phyloP scores from a whole-genome alignment of 1,140 invertebrate species.

The Ruditapes philippinarum region DNA sequence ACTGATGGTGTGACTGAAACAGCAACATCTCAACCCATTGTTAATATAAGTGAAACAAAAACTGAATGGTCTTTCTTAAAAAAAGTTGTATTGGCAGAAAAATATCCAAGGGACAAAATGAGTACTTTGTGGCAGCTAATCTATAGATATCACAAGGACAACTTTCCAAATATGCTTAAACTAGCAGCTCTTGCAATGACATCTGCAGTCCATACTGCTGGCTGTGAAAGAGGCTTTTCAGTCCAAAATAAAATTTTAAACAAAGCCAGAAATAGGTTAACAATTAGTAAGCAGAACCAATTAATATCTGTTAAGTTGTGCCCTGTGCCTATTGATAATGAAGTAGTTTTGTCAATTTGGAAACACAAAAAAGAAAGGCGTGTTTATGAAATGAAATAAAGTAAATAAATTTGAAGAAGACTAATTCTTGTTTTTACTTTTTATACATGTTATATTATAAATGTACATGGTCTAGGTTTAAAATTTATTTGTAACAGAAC shows the following conservation, averaged over 20 bases:
- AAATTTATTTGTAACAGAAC: too few relatives aligned
- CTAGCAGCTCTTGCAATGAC: conserved; percentile 58
- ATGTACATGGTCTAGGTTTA: too few relatives aligned
- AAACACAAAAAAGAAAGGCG: too few relatives aligned
- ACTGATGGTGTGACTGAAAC: neutral
- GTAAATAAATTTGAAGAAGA: too few relatives aligned
- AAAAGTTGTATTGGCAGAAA: conserved; percentile 19
- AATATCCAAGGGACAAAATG: conserved; percentile 56
- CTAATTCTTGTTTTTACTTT: too few relatives aligned
- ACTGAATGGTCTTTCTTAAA: conserved; percentile 57
- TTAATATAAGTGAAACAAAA: neutral
- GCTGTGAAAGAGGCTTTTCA: conserved; percentile 62
- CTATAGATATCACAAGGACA: conserved; percentile 34
- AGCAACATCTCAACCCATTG: conserved; percentile 6
- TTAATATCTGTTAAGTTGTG: conserved; percentile 39
- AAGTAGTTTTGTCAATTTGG: neutral
- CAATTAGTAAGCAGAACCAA: conserved; percentile 27
- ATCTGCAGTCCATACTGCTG: conserved; percentile 67
- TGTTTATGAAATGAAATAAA: too few relatives aligned
- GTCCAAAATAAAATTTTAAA: conserved; percentile 61
- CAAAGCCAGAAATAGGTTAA: conserved; percentile 3
- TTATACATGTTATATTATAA: too few relatives aligned
- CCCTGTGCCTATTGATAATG: neutral
- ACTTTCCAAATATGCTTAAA: conserved; percentile 62
- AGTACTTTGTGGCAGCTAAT: conserved; percentile 44